These are phyloP conservation scores for Trachelus tabidus DNA, from an alignment of 2,888 invertebrate genomes.

Conservation along the genomic window DNA sequence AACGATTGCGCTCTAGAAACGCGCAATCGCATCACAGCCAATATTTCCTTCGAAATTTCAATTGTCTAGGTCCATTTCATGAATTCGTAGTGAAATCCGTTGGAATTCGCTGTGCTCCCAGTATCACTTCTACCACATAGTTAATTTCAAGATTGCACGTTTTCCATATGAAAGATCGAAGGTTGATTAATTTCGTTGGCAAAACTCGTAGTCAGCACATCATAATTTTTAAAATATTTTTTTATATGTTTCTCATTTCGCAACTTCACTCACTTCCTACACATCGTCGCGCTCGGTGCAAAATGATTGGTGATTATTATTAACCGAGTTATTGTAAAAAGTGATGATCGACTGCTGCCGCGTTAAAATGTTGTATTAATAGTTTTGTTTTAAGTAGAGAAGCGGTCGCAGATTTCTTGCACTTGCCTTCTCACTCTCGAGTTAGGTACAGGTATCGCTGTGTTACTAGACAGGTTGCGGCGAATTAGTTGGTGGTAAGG, in stretches of 20 bases:
- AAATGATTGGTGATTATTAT: neutral
- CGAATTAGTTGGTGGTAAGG: neutral
- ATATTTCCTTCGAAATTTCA: neutral
- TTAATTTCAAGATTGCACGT: neutral
- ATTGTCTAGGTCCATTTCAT: neutral
- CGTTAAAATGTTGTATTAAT: constrained; percentile 7
- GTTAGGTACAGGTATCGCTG: constrained; percentile 5
- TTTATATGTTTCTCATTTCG: neutral
- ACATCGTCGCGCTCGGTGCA: neutral
- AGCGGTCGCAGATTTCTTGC: neutral
- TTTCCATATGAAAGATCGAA: neutral
- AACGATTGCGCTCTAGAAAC: neutral
- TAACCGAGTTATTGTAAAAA: neutral
- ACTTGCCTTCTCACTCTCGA: neutral
- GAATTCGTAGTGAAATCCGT: neutral
- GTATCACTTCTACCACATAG: neutral
- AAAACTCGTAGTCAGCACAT: neutral
- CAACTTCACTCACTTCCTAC: neutral
- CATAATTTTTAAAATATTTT: constrained; percentile 2
- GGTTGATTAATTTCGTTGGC: neutral
- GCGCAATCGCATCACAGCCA: neutral
- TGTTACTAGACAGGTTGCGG: neutral
- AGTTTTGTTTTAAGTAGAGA: constrained; percentile 3
- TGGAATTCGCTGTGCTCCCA: neutral
- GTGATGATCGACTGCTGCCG: constrained; percentile 9